Conservation (phyloP, 2,888 invertebrate species). For the Meliscaeva auricollis region DNA sequence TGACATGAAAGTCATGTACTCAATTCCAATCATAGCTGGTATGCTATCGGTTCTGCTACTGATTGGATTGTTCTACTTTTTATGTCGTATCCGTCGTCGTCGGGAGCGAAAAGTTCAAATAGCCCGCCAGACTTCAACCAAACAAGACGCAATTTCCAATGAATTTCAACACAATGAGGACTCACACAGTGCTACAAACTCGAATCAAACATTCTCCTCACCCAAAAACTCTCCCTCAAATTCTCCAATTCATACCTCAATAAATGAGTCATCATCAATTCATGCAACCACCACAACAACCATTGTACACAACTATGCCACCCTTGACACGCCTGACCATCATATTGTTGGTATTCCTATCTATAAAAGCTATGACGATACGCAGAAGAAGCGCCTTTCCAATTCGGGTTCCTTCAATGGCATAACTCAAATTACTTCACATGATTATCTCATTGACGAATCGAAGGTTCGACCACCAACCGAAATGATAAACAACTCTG, state of each 20-base stretch:
- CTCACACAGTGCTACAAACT: neutral
- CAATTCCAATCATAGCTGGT: conserved; percentile 74
- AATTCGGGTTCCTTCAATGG: conserved; percentile 76
- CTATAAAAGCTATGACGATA: conserved; percentile 84
- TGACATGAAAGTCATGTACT: conserved; percentile 69
- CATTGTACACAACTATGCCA: conserved; percentile 76
- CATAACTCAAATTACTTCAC: conserved; percentile 23
- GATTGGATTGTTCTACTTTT: conserved; percentile 66
- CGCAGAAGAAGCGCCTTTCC: conserved; percentile 84
- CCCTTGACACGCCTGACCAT: conserved; percentile 82
- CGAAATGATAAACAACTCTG: neutral
- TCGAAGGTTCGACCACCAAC: conserved; percentile 16
- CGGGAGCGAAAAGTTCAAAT: conserved; percentile 81
- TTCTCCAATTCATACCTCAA: conserved; percentile 30
- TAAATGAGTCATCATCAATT: conserved; percentile 45
- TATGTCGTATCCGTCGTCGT: conserved; percentile 57
- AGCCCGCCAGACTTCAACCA: neutral
- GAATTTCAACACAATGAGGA: conserved; percentile 29
- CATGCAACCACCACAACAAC: conserved; percentile 54
- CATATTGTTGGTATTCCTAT: conserved; percentile 84
- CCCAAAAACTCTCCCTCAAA: conserved; percentile 20
- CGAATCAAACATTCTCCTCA: conserved; percentile 29
- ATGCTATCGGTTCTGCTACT: conserved; percentile 64
- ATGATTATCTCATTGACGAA: conserved; percentile 55
- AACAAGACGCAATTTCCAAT: conserved; percentile 37